A percentile compares a stretch with the other conserved stretches of the same genome.
phyloP scores from a whole-genome alignment of 2,113 vertebrate species.

The Macquaria ambigua region DNA sequence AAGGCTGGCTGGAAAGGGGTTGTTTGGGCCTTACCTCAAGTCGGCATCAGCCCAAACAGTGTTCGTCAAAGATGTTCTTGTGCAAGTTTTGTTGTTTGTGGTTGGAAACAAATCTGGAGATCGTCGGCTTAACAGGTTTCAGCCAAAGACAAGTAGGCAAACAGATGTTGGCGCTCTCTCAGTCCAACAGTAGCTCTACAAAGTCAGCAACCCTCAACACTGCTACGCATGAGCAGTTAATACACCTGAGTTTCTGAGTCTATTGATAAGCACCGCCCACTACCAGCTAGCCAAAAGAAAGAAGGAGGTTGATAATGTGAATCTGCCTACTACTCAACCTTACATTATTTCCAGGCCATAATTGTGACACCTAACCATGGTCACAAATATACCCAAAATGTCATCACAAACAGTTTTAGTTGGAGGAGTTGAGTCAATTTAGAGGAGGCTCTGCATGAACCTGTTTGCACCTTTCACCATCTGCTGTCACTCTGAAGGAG shows the following conservation, averaged over 20 bases:
- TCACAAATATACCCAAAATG: background rate
- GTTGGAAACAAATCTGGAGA: background rate
- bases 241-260: background rate
- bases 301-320: background rate
- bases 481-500: slow-evolving; percentile 51
- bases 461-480: slow-evolving; percentile 43
- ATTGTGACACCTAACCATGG: background rate
- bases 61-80: background rate
- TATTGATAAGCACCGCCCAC: background rate
- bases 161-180: background rate
- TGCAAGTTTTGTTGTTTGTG: background rate
- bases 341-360: background rate
- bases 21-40: background rate
- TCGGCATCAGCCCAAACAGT: background rate
- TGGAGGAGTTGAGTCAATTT: slow-evolving; percentile 39
- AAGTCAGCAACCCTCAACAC: background rate
- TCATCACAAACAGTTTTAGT: slow-evolving; percentile 12
- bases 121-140: background rate
- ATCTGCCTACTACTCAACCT: background rate
- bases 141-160: background rate
- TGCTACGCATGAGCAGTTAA: background rate
- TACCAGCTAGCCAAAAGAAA: background rate
- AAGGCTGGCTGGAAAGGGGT: background rate
- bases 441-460: slow-evolving; percentile 11
- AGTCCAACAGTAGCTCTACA: background rate